Conservation (phyloP, 2,113 vertebrate genomes). For the Argyrosomus japonicus region DNA sequence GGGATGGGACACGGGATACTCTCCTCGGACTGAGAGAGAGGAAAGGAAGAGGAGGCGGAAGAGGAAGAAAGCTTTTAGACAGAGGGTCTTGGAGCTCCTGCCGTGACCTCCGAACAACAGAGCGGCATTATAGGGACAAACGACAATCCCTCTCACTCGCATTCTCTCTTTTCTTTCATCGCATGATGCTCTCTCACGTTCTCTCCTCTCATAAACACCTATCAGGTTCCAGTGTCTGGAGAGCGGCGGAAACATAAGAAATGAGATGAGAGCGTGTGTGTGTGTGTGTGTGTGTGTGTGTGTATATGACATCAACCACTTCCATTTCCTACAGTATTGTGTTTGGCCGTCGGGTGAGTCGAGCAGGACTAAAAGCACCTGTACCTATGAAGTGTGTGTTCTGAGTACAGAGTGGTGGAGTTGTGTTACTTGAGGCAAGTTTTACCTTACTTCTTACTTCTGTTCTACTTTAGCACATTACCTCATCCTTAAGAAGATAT, state of each 20-base stretch:
- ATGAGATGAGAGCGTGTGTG: slow-evolving; percentile 10
- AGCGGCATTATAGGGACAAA: slow-evolving; percentile 34
- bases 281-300: not conserved
- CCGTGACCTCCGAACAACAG: slow-evolving; percentile 47
- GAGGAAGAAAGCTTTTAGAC: slow-evolving; percentile 54
- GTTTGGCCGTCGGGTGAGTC: not conserved
- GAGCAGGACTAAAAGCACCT: slow-evolving; percentile 19
- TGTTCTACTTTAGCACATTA: too few species aligned
- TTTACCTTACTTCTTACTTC: not conserved
- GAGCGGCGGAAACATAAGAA: slow-evolving; percentile 24
- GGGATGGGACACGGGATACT: slow-evolving; percentile 64
- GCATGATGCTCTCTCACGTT: slow-evolving; percentile 2
- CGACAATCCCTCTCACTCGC: slow-evolving; percentile 43
- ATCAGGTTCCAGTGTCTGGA: slow-evolving; percentile 43
- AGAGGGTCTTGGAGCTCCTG: slow-evolving; percentile 29
- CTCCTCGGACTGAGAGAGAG: slow-evolving; percentile 31
- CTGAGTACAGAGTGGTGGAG: not conserved
- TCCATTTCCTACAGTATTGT: not conserved
- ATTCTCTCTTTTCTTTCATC: slow-evolving; percentile 34
- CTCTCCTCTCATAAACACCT: slow-evolving; percentile 50
- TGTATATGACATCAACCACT: slow-evolving; percentile 37
- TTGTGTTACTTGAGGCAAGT: not conserved
- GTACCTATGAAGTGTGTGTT: slow-evolving; percentile 1
- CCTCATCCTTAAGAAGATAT: not conserved
- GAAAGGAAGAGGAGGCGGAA: slow-evolving; percentile 23